Evolutionary conservation across 2,113 vertebrate genomes (phyloP), one percentile per base, ranked within the genome.

Genomic region (Equus przewalskii): DNA sequence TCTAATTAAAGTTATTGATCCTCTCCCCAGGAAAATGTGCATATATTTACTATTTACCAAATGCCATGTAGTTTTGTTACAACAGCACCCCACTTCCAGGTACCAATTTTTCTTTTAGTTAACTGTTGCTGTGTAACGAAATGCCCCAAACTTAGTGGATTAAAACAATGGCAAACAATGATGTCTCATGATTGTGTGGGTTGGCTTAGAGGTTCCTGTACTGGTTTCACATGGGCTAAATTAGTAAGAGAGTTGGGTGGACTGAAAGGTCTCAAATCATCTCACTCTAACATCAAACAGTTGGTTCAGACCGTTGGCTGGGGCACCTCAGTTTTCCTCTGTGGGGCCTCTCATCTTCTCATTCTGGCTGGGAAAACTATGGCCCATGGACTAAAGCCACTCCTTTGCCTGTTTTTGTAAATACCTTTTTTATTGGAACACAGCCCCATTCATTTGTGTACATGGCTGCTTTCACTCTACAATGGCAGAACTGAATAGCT

Each of bases 21-120:
- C 60, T 89, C 62, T n/a, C 65, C 49, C 58, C 1, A 82, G 62
- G 28, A 96, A 89, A 89, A 62, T 56, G 33, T 24, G 60, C 33
- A 84, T 36, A 24, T 94, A 91, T n/a, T 94, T 80, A 73, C 46
- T 94, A 46, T 72, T 85, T 90, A 85, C 22, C 64, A 86, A 84
- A 65, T 58, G 44, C 5, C 18, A 85, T 28, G 46, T 19, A 26
- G 30, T 60, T 87, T 84, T 41, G 19, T 89, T 90, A 44, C 28
- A 79, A 54, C 4, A 36, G 24, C 12, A 80, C 30, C 8, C 49
- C 28, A 73, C 16, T 56, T 67, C 41, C 14, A 80, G n/a, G n/a
- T 54, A 65, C 28, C 28, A 73, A 21, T 91, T 94, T 94, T 67
- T 86, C 28, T 56, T 94, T 86, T 62, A 84, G 10, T 70, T 51